A percentile compares a stretch with the other conserved stretches of the same genome.
Conservation (phyloP, 2,113 vertebrate species). For the Mustela lutreola region DNA sequence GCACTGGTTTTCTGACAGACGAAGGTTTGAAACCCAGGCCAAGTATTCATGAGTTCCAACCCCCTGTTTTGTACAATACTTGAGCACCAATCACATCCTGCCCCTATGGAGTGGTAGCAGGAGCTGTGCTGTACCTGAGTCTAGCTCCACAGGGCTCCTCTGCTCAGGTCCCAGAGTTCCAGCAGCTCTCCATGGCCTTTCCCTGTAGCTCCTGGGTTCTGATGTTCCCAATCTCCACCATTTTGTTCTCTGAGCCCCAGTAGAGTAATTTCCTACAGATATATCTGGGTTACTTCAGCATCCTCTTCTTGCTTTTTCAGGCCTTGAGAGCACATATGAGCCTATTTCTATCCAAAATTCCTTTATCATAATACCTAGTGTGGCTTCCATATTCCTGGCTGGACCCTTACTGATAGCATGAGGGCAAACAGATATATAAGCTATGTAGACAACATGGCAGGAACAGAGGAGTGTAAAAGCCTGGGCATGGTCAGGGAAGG, state of each 20-base stretch:
- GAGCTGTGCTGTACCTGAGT: neutral
- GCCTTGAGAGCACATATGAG: neutral
- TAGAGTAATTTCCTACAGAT: neutral
- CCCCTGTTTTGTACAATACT: accelerated
- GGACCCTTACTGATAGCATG: neutral
- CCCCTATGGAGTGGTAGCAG: neutral
- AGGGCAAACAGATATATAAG: neutral
- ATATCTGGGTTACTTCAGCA: neutral
- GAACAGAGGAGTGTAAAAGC: neutral
- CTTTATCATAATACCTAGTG: neutral
- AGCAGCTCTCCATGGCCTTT: neutral
- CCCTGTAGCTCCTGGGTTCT: neutral
- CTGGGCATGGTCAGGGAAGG: neutral
- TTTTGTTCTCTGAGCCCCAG: neutral
- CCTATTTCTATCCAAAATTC: too few relatives aligned
- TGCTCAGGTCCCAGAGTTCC: accelerated
- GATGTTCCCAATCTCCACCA: neutral
- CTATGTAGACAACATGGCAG: neutral
- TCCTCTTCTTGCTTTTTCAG: neutral
- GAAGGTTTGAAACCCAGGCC: accelerated
- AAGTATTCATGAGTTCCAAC: neutral
- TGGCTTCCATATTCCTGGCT: neutral
- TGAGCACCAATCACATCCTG: accelerated
- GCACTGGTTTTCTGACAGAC: neutral
- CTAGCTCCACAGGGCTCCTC: accelerated